phyloP scores from a whole-genome alignment of 2,797 vertebrate species.

The Chaetodon trifasciatus region DNA sequence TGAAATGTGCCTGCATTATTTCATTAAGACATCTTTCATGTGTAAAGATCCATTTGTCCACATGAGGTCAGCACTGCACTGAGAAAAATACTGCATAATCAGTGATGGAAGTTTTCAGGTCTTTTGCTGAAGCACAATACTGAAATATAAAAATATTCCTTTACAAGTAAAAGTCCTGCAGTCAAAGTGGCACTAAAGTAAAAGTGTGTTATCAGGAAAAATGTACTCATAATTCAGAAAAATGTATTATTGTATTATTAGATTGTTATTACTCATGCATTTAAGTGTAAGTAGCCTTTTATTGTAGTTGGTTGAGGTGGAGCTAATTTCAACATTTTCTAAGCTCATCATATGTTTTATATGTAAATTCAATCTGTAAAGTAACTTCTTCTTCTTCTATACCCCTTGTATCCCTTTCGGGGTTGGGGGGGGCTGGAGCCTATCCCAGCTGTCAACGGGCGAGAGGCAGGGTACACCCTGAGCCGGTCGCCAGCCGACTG shows the following conservation, averaged over 20 bases:
- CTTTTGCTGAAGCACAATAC: neutral
- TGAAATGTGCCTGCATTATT: slow-evolving; percentile 44
- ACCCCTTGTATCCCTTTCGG: too few species aligned
- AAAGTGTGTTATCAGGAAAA: neutral
- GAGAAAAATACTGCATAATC: neutral
- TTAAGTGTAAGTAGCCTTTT: neutral
- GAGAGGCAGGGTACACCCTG: too few species aligned
- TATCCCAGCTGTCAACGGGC: too few species aligned
- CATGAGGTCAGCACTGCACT: slow-evolving; percentile 77
- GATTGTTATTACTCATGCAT: neutral
- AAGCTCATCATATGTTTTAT: neutral
- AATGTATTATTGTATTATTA: neutral
- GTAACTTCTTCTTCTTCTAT: too few species aligned
- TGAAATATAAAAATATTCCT: neutral
- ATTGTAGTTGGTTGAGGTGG: neutral
- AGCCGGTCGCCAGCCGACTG: too few species aligned
- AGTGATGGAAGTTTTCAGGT: neutral
- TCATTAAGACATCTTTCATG: slow-evolving; percentile 29
- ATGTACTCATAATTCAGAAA: neutral
- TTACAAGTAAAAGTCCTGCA: neutral
- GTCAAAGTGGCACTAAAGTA: neutral
- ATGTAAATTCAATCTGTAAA: neutral
- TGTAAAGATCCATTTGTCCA: slow-evolving; percentile 67
- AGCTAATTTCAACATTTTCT: neutral
- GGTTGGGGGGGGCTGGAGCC: too few species aligned